phyloP scores from a whole-genome alignment of 2,797 vertebrate species.

The Protosalanx chinensis region DNA sequence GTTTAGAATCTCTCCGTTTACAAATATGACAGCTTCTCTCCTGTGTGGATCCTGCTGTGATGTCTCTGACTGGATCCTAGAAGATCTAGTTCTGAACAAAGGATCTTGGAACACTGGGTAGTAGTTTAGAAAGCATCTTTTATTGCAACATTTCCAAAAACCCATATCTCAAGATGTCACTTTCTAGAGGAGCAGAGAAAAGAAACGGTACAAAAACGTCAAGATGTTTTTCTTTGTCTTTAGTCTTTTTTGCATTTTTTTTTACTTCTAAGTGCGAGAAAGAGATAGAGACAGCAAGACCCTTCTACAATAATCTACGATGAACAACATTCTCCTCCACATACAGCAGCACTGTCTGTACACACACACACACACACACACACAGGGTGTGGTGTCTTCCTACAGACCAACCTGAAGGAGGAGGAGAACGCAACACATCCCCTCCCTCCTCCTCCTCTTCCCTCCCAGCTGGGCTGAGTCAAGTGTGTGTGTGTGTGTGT shows the following conservation, averaged over 20 bases:
- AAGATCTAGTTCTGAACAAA: background rate
- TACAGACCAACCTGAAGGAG: too few relatives aligned
- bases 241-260: slow-evolving; percentile 15
- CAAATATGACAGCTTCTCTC: too few relatives aligned
- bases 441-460: too few relatives aligned
- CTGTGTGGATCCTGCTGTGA: too few relatives aligned
- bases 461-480: too few relatives aligned
- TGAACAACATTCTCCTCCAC: slow-evolving; percentile 69
- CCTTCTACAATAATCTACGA: slow-evolving; percentile 43
- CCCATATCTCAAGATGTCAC: slow-evolving; percentile 51
- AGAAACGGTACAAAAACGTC: slow-evolving; percentile 53
- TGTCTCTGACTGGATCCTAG: too few relatives aligned
- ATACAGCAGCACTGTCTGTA: slow-evolving; percentile 69
- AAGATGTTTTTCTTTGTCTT: slow-evolving; percentile 31
- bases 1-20: too few relatives aligned
- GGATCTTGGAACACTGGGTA: background rate
- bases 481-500: background rate
- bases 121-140: slow-evolving; percentile 76
- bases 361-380: background rate
- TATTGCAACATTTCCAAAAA: slow-evolving; percentile 75
- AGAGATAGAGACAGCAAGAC: slow-evolving; percentile 42
- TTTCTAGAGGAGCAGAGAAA: slow-evolving; percentile 62
- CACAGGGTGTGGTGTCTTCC: background rate
- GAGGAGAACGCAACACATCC: too few relatives aligned
- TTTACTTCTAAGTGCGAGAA: slow-evolving; percentile 48